These are phyloP conservation scores for Saguinus imperator DNA, from an alignment of 2,113 vertebrate species.

Conservation along the genomic window DNA sequence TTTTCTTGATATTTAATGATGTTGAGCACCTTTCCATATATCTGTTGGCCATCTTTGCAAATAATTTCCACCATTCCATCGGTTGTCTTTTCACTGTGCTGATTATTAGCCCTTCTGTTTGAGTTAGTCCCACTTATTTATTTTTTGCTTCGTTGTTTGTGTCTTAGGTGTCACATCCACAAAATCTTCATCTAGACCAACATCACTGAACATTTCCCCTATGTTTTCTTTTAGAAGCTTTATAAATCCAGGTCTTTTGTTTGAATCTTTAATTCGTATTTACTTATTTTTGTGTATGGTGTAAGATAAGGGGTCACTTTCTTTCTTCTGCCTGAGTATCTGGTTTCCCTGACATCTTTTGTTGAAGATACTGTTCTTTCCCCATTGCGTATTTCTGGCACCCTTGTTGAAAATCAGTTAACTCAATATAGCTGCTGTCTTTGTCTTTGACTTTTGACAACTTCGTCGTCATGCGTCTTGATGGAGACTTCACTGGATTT, in stretches of 20 bases:
- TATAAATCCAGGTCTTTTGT: not conserved
- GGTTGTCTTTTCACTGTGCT: not conserved
- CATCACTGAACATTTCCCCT: not conserved
- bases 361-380: not conserved
- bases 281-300: not conserved
- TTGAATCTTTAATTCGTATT: not conserved
- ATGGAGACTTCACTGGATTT: not conserved
- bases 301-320: not conserved
- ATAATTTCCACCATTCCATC: not conserved
- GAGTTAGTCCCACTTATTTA: not conserved
- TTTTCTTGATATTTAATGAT: not conserved
- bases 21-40: not conserved
- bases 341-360: not conserved
- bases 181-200: not conserved
- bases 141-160: not conserved
- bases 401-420: not conserved
- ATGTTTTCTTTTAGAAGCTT: not conserved
- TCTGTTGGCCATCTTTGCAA: not conserved
- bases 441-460: not conserved
- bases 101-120: not conserved
- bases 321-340: not conserved
- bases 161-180: not conserved
- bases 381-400: not conserved
- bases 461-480: not conserved
- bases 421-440: not conserved